Base-by-base conservation (phyloP, 2,113 vertebrate species). In the Pygoscelis adeliae region DNA sequence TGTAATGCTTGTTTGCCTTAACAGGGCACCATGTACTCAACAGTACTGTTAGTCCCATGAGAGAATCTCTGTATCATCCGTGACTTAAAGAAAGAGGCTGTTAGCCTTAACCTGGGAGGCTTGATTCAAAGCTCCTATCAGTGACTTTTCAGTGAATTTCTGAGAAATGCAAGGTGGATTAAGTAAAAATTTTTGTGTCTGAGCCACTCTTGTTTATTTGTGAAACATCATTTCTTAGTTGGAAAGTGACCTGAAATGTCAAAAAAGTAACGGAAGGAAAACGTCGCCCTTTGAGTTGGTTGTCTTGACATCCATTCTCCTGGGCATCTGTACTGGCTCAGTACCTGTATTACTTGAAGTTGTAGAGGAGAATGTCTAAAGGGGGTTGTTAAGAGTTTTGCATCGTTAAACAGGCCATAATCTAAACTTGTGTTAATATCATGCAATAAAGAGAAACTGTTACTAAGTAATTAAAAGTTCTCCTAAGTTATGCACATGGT, bases 181-280 rank as follows among this genome's bases (percentile, higher is more conserved):
- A 77, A 49, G 5, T 62, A 47, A 71, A 52, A 40, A 4, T 3
- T 15, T 27, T n/a, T 52, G 1, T 53, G 29, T 47, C 46, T 18
- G 13, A 85, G 32, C 5, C 11, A 11, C 7, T 44, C 4, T 46
- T 38, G 10, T 70, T 82, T 52, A 50, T 65, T 83, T 67, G 13
- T 0, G 2, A n/a, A 63, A 20, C 17, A 16, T 6, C 0, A 5
- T 83, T 66, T 73, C 22, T 50, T 49, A 42, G 25, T 27, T 67
- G 44, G 47, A 44, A 84, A 65, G 20, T 26, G 15, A 66, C 1
- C 6, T 40, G 58, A 85, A 53, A 27, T 52, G 23, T 34, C 71
- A 47, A 25, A 56, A 90, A 62, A 67, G 63, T 8, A 30, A 6
- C 18, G 44, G 73, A 73, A 61, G 20, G 25, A 86, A 92, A 78